Evolutionary conservation across 2,797 vertebrate genomes (phyloP), one percentile per base, ranked within the genome.

Genomic region (Fratercula arctica): DNA sequence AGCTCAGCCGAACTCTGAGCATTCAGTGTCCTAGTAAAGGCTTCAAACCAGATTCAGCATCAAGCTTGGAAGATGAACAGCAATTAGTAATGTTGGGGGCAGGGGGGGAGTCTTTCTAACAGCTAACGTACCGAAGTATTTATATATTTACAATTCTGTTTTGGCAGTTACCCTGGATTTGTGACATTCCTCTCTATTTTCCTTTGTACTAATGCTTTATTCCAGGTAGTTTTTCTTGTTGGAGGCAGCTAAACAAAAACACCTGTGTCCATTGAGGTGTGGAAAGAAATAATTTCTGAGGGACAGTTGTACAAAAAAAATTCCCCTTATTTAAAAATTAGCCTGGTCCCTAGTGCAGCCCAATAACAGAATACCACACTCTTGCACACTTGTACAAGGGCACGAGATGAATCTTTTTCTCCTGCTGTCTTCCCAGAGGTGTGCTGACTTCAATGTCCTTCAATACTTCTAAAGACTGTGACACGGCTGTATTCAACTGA

Each of bases 311-410:
- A 89, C 19, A 83, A 67, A 89, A 87, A 0, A 11, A 50, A 14
- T 8, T 23, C 3, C 5, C 6, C 2, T 21, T 74, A 1, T 56
- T 85, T 64, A 74, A 74, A 80, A 89, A 48, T 14, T 1, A 82
- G 13, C 33, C 33, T 5, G 0, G 4, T 64, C 35, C 8, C 28
- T 76, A 66, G 14, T 1, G 1, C 15, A 67, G 28, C 4, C 20
- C 3, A 1, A 17, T 41, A 87, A 46, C 2, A 8, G 8, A 78
- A 48, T 17, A 26, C 9, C 33, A 24, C 0, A 1, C 6, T 51
- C 56, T 28, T 79, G 59, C 6, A 53, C 11, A 13, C 21, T 48
- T 48, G 21, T 48, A 48, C 25, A 26, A 0, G 2, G 25, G 2
- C 35, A 28, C 0, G 2, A 83, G 28, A 33, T 9, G 64, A 35